Conservation (phyloP, 2,888 invertebrate genomes). For the Mycogona germanica region DNA sequence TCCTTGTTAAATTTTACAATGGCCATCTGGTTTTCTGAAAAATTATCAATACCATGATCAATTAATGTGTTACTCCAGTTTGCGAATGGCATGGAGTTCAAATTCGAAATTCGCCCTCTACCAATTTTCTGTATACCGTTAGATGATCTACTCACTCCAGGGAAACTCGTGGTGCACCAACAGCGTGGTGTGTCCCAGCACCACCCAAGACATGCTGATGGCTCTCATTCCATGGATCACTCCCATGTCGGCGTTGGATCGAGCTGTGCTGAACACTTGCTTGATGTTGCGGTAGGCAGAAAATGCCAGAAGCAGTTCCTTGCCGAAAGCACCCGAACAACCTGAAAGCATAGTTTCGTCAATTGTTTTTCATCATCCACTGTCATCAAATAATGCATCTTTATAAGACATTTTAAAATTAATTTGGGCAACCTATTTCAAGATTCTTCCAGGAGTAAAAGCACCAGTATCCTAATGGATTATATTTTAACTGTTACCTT, state of each 20-base stretch:
- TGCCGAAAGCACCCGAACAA: no score
- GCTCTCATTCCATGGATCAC: conserved; percentile 42
- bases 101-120: background rate
- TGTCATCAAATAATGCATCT: no score
- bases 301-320: conserved; percentile 37
- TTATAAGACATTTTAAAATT: no score
- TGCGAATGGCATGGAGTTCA: no score
- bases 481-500: no score
- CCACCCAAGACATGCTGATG: conserved; percentile 45
- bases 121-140: background rate
- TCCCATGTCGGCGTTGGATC: conserved; percentile 32
- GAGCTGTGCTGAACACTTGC: conserved; percentile 35
- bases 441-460: no score
- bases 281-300: conserved; percentile 40
- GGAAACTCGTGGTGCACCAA: background rate
- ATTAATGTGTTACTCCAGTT: no score
- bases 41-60: background rate
- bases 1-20: background rate
- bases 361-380: no score
- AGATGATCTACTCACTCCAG: background rate
- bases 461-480: no score
- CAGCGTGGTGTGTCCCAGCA: conserved; percentile 40
- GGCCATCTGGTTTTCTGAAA: conserved; percentile 8
- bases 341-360: no score
- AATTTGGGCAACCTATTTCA: no score